Percentiles rank a stretch among this genome's conserved stretches.
Conservation (phyloP, 2,113 vertebrate species). For the Saguinus midas region DNA sequence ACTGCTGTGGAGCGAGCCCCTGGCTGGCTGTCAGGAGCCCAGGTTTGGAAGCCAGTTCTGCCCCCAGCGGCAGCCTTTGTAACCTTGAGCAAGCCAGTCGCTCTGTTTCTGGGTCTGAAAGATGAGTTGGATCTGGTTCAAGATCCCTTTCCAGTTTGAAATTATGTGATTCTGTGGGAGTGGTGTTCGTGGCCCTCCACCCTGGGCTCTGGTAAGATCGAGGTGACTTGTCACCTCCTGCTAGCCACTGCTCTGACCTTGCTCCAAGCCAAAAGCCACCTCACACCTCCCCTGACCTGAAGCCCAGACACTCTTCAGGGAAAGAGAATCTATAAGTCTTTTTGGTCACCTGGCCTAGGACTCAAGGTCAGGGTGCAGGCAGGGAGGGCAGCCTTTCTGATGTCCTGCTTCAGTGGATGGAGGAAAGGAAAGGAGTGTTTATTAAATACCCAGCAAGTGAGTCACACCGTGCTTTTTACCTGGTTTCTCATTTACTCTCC, state of each 20-base stretch:
- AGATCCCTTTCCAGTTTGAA: not conserved
- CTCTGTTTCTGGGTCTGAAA: not conserved
- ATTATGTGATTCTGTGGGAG: not conserved
- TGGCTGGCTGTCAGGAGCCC: not conserved
- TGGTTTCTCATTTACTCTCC: not conserved
- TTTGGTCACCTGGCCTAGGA: not conserved
- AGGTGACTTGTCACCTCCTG: not conserved
- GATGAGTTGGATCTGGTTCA: not conserved
- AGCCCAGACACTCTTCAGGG: not conserved
- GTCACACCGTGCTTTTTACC: not conserved
- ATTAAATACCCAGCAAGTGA: not conserved
- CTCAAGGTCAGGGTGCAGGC: not conserved
- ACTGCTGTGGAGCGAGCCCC: fast-evolving
- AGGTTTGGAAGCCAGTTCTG: not conserved
- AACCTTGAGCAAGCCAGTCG: not conserved
- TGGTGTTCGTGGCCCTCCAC: not conserved
- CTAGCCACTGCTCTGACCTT: not conserved
- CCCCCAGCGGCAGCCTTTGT: not conserved
- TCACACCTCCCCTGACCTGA: not conserved
- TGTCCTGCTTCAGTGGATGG: not conserved
- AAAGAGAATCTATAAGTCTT: not conserved
- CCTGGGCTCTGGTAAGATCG: not conserved
- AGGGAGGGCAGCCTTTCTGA: not conserved
- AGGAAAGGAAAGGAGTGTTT: not conserved
- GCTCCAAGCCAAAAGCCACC: not conserved